These are phyloP conservation scores for Tiliqua scincoides DNA, from an alignment of 2,113 vertebrate genomes.

Conservation along the genomic window DNA sequence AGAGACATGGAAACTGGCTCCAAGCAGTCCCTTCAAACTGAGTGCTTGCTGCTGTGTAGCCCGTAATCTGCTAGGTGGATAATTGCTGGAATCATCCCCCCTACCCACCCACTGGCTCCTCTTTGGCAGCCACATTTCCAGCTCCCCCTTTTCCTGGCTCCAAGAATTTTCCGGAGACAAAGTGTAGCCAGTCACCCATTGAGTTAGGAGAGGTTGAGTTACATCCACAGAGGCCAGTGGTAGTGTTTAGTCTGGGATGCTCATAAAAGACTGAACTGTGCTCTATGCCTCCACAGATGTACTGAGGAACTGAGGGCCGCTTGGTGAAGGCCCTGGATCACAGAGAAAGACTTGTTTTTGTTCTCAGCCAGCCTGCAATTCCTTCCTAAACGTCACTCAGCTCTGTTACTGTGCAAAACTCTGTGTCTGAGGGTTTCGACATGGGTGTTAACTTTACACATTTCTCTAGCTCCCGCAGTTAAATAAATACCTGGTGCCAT, in stretches of 20 bases:
- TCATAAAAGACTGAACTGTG: slow-evolving; percentile 38
- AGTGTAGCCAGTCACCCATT: slow-evolving; percentile 35
- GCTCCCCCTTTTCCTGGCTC: slow-evolving; percentile 32
- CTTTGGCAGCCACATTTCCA: slow-evolving; percentile 18
- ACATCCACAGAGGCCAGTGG: slow-evolving; percentile 33
- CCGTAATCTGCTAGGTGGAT: neutral
- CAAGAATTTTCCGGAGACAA: slow-evolving; percentile 31
- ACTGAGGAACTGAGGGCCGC: neutral
- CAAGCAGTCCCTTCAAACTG: neutral
- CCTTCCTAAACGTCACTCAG: slow-evolving; percentile 25
- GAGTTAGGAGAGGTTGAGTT: slow-evolving; percentile 38
- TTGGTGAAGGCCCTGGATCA: slow-evolving; percentile 26
- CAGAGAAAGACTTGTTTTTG: slow-evolving; percentile 33
- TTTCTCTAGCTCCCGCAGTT: slow-evolving; percentile 19
- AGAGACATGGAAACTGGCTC: neutral
- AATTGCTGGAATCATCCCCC: slow-evolving; percentile 8
- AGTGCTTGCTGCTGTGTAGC: neutral
- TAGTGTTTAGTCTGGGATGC: slow-evolving; percentile 41
- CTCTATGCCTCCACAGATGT: slow-evolving; percentile 20
- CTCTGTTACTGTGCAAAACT: slow-evolving; percentile 12
- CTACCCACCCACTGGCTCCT: slow-evolving; percentile 5
- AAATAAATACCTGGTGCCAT: slow-evolving; percentile 34
- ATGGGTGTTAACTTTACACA: slow-evolving; percentile 33
- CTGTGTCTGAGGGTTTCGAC: slow-evolving; percentile 28
- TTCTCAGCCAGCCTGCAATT: slow-evolving; percentile 28